phyloP scores from a whole-genome alignment of 2,888 invertebrate genomes.

The Pseudococcus viburni region DNA sequence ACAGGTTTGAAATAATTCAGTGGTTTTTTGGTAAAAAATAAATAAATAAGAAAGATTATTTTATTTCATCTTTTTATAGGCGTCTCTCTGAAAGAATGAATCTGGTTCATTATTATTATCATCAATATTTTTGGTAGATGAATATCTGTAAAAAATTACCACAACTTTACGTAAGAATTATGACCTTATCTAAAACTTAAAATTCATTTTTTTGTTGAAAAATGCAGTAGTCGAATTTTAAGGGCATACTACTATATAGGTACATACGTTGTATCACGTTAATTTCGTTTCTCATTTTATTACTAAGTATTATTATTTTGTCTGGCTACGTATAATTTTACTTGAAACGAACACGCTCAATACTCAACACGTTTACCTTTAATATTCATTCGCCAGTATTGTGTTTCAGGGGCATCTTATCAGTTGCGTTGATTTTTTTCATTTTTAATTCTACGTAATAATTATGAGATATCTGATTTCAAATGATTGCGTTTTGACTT shows the following conservation, averaged over 20 bases:
- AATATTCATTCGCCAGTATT: neutral
- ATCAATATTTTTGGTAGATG: too few species aligned
- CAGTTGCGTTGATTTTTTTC: neutral
- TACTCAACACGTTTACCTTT: slow-evolving; percentile 18
- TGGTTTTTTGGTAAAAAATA: too few species aligned
- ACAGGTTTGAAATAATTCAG: too few species aligned
- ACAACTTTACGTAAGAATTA: too few species aligned
- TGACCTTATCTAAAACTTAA: too few species aligned
- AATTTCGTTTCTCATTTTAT: slow-evolving; percentile 12
- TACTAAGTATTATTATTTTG: neutral
- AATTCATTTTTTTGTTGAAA: neutral
- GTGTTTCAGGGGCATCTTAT: slow-evolving; percentile 46
- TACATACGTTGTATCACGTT: neutral
- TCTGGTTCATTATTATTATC: too few species aligned
- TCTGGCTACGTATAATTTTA: slow-evolving; percentile 16
- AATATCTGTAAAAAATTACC: too few species aligned
- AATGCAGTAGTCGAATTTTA: neutral
- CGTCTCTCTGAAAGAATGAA: too few species aligned
- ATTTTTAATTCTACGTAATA: neutral
- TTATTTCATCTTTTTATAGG: too few species aligned
- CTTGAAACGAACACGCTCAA: neutral
- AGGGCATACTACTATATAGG: neutral
- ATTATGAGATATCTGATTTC: slow-evolving; percentile 10
- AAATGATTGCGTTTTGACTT: neutral
- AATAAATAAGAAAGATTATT: too few species aligned